Evolutionary conservation across 2,888 invertebrate genomes (phyloP).

Genomic region (Agrochola lota): DNA sequence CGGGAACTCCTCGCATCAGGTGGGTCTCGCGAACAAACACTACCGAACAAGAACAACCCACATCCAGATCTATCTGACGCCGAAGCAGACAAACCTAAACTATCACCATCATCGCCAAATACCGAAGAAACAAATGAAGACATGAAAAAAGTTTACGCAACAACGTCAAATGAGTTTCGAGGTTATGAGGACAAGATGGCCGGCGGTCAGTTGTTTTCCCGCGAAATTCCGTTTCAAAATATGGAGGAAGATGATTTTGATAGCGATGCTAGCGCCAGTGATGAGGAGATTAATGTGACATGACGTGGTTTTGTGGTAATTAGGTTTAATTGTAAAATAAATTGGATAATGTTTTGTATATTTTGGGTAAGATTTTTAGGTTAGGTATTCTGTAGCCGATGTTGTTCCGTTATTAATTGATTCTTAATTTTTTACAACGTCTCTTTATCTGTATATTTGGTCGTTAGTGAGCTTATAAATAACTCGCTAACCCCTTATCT

Average conservation of each 20-base stretch:
- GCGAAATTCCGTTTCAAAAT: slow-evolving; percentile 78
- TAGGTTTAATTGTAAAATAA: slow-evolving; percentile 58
- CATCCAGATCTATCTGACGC: slow-evolving; percentile 98
- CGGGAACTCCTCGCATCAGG: slow-evolving; percentile 97
- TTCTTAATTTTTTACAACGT: not conserved
- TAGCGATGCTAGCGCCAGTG: slow-evolving; percentile 92
- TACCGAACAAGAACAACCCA: slow-evolving; percentile 99
- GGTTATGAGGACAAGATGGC: slow-evolving; percentile 86
- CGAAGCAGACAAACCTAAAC: slow-evolving; percentile 94
- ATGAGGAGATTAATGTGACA: slow-evolving; percentile 97
- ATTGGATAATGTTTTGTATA: slow-evolving; percentile 58
- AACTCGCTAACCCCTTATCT: not conserved
- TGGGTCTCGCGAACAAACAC: slow-evolving; percentile 97
- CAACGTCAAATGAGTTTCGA: slow-evolving; percentile 73
- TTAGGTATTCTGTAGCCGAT: slow-evolving; percentile 1
- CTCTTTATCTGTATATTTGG: too few relatives aligned
- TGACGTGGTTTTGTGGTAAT: slow-evolving; percentile 90
- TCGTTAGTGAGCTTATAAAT: not conserved
- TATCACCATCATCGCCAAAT: slow-evolving; percentile 91
- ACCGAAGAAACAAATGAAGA: slow-evolving; percentile 80
- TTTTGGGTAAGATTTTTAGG: slow-evolving; percentile 34
- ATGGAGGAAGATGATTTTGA: slow-evolving; percentile 87
- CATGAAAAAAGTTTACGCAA: slow-evolving; percentile 80
- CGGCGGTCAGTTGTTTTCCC: slow-evolving; percentile 73
- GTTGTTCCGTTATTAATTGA: not conserved